phyloP scores from a whole-genome alignment of 2,888 invertebrate species.

The Zootermopsis nevadensis region DNA sequence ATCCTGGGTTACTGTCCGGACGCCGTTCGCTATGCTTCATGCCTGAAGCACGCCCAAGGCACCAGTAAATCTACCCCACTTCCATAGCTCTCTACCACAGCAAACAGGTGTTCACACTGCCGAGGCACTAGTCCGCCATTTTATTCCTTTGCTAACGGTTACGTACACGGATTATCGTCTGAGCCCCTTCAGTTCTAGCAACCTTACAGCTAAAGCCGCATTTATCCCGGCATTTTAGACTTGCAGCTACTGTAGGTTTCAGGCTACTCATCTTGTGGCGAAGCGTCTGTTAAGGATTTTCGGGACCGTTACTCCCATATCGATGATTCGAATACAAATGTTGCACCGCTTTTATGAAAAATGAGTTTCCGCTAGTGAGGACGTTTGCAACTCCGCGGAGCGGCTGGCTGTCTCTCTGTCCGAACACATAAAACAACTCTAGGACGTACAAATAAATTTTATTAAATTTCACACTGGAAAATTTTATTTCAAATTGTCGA shows the following conservation, averaged over 20 bases:
- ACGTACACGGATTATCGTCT: conserved; percentile 11
- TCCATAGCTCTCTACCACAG: neutral
- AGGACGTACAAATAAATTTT: too few species aligned
- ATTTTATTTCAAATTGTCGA: too few species aligned
- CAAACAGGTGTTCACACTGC: conserved; percentile 23
- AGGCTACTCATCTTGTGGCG: neutral
- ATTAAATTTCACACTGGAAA: too few species aligned
- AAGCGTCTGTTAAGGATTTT: conserved; percentile 7
- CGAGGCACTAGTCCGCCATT: neutral
- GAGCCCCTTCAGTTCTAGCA: conserved; percentile 19
- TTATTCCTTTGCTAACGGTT: neutral
- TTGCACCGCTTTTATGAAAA: neutral
- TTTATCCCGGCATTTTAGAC: neutral
- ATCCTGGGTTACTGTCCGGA: conserved; percentile 18
- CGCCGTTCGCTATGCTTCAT: neutral
- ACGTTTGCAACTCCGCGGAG: too few species aligned
- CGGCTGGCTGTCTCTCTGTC: too few species aligned
- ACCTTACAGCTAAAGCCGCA: conserved; percentile 27
- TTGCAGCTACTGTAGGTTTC: neutral
- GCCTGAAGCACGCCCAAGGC: conserved; percentile 38
- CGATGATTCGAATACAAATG: conserved; percentile 19
- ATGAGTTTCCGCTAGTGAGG: too few species aligned
- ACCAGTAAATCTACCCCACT: conserved; percentile 34
- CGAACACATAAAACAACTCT: too few species aligned
- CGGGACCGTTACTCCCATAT: neutral